Base-by-base conservation (phyloP, 2,113 vertebrate genomes). In the Entosphenus tridentatus region DNA sequence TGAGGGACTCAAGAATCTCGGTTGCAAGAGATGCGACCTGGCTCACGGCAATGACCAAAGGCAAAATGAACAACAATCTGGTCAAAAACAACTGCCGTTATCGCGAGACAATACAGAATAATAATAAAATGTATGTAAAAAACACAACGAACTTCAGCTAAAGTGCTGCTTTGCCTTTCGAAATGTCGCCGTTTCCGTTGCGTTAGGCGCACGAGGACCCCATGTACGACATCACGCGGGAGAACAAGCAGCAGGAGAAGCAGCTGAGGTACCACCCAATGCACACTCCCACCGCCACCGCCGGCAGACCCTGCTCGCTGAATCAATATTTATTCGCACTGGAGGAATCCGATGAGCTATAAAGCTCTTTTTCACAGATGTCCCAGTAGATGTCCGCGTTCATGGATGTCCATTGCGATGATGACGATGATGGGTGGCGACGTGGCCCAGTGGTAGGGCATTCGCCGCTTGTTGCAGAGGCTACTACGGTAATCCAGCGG, bases 161-260 rank as follows among this genome's bases (percentile, higher is more conserved):
- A 62, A 8, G 6, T 62, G 58, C 6, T 62, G 4, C 3, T 62
- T 17, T 62, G 58, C 13, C 13, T 62, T 62, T 62, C 8, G 13
- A 62, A 14, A 14, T 14, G 11, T 8, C 68, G 57, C 57, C 57
- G 11, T 54, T 56, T 13, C 69, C 14, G 17, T n/a, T 54, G 70
- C 57, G 69, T 73, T 68, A 96, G 91, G 91, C 89, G 70, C 89
- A 93, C 12, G 91, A 95, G 81, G 91, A 95, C 74, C 89, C 89
- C 21, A 95, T 92, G 91, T 96, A 93, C 3, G 87, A 93, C 74
- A 78, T 91, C 70, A 88, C 93, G 72, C 80, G 84, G 68, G 88
- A 93, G 76, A 92, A 89, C 75, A 87, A 88, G 73, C 82, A 84
- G 58, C 85, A 87, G 67, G 86, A 92, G 75, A 95, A 93, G 74